A percentile compares a stretch with the other conserved stretches of the same genome.
phyloP scores from a whole-genome alignment of 2,888 invertebrate species.

The Endotricha flammealis region DNA sequence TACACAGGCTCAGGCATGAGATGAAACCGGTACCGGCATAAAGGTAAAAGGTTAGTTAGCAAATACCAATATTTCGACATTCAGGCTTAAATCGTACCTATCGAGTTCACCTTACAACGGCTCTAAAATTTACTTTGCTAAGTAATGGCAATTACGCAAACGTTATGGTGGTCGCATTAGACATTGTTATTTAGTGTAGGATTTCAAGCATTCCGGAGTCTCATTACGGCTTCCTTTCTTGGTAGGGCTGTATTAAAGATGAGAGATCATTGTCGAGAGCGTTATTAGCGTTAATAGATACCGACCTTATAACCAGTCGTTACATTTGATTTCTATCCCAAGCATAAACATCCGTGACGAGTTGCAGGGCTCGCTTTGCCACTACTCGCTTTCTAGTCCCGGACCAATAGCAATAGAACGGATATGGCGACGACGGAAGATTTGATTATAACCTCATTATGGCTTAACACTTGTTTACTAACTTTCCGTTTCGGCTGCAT shows the following conservation, averaged over 20 bases:
- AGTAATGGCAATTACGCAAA: constrained; percentile 6
- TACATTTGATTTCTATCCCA: constrained; percentile 51
- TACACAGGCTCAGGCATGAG: constrained; percentile 40
- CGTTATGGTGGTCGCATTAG: constrained; percentile 11
- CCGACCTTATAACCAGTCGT: constrained; percentile 40
- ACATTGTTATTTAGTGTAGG: constrained; percentile 22
- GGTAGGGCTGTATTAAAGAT: constrained; percentile 27
- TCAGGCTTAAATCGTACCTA: constrained; percentile 19
- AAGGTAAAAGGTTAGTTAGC: constrained; percentile 61
- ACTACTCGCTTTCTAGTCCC: constrained; percentile 55
- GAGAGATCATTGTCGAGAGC: constrained; percentile 25
- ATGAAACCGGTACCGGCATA: constrained; percentile 58
- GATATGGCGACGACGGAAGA: constrained; percentile 48
- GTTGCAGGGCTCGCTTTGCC: constrained; percentile 38
- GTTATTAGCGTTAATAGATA: constrained; percentile 29
- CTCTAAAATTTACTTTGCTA: constrained; percentile 9
- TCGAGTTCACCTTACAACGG: constrained; percentile 15
- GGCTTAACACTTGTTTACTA: constrained; percentile 27
- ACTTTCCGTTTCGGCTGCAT: constrained; percentile 44
- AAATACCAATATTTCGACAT: constrained; percentile 46
- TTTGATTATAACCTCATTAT: constrained; percentile 60
- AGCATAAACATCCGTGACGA: constrained; percentile 52
- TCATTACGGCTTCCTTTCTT: constrained; percentile 33
- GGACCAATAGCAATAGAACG: constrained; percentile 36
- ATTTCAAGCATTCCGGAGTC: constrained; percentile 17